phyloP scores from a whole-genome alignment of 2,888 invertebrate species.

The Lasioglossum malachurum region DNA sequence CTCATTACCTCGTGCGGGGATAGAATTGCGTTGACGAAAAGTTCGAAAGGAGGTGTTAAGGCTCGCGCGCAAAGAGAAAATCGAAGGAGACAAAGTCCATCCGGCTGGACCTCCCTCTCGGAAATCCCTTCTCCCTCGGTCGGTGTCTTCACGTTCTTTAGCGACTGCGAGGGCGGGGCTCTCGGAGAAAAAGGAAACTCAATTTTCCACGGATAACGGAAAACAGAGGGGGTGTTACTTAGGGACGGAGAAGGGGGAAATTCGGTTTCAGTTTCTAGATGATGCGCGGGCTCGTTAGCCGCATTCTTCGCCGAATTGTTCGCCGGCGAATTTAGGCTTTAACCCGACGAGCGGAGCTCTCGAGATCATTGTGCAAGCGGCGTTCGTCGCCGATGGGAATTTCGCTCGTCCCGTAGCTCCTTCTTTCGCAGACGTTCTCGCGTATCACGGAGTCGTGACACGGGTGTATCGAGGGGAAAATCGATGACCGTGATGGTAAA shows the following conservation, averaged over 20 bases:
- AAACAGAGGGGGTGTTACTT: constrained; percentile 65
- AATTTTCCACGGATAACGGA: constrained; percentile 74
- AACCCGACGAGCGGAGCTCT: neutral
- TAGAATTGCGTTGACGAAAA: constrained; percentile 77
- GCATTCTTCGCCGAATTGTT: constrained; percentile 45
- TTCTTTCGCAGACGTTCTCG: neutral
- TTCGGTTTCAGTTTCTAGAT: constrained; percentile 54
- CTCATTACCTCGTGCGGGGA: constrained; percentile 78
- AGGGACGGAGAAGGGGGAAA: constrained; percentile 49
- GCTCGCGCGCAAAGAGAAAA: constrained; percentile 70
- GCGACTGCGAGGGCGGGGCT: neutral
- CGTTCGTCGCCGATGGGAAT: neutral
- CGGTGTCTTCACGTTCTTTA: constrained; percentile 3
- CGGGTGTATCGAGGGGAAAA: constrained; percentile 51
- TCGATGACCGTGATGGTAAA: constrained; percentile 57
- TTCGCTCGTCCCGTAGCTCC: neutral
- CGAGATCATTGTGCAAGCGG: neutral
- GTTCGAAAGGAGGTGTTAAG: constrained; percentile 73
- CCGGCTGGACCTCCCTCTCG: constrained; percentile 46
- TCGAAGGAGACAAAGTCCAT: constrained; percentile 75
- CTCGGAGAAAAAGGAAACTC: constrained; percentile 60
- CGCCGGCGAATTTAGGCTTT: constrained; percentile 35
- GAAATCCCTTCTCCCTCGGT: neutral
- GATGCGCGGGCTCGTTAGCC: constrained; percentile 53
- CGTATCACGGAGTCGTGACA: constrained; percentile 39